Evolutionary conservation across 2,797 vertebrate genomes (phyloP).

Genomic region (Balearica regulorum): DNA sequence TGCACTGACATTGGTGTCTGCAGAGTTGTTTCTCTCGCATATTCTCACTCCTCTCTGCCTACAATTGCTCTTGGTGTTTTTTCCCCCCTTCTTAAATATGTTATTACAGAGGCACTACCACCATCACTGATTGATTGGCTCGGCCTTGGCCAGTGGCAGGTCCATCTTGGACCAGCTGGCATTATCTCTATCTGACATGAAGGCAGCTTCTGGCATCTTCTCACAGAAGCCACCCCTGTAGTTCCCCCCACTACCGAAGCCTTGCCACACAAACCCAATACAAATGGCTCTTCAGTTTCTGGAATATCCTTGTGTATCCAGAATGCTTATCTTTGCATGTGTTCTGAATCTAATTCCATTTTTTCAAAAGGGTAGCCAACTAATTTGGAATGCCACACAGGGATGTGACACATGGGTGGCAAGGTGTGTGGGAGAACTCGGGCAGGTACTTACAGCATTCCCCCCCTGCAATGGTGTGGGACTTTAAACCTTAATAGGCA

Average conservation of each 20-base stretch:
- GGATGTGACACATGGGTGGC: not conserved
- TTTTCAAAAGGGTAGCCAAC: not conserved
- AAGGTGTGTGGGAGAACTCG: not conserved
- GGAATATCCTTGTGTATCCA: not conserved
- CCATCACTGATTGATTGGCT: too few species aligned
- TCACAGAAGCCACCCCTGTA: too few species aligned
- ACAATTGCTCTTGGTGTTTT: too few species aligned
- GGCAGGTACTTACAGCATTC: not conserved
- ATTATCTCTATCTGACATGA: too few species aligned
- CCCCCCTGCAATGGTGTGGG: not conserved
- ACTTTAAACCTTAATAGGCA: not conserved
- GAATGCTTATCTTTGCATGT: not conserved
- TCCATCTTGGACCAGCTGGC: too few species aligned
- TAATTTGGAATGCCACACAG: not conserved
- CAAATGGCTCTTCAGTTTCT: not conserved
- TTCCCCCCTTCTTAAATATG: too few species aligned
- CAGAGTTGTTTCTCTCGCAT: too few species aligned
- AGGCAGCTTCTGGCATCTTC: too few species aligned
- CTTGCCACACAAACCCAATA: not conserved
- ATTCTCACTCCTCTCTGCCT: too few species aligned
- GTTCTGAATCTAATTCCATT: not conserved
- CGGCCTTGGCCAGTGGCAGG: too few species aligned
- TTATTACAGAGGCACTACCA: too few species aligned
- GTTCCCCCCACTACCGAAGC: not conserved
- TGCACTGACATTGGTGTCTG: too few species aligned